Evolutionary conservation across 2,888 invertebrate species (phyloP).

Genomic region (Volucella bombylans): DNA sequence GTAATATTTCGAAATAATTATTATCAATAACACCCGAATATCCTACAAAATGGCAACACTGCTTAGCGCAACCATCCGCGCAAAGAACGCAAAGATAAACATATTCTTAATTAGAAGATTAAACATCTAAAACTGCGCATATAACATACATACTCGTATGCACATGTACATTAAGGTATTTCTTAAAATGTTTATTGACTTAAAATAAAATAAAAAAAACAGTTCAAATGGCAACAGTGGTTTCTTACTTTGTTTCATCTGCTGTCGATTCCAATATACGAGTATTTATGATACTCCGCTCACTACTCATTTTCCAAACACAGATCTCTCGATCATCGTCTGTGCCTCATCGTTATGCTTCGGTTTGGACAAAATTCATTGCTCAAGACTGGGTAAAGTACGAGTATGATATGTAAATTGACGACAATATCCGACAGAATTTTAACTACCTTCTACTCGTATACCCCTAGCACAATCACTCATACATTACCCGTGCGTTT

Average conservation of each 20-base stretch:
- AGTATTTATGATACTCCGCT: constrained; percentile 1
- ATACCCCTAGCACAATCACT: neutral
- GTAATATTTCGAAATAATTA: too few relatives aligned
- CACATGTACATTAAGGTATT: too few relatives aligned
- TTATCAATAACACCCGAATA: too few relatives aligned
- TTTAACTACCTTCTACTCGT: neutral
- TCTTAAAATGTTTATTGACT: too few relatives aligned
- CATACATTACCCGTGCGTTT: constrained; percentile 53
- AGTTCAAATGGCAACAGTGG: neutral
- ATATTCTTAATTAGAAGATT: too few relatives aligned
- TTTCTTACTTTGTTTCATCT: constrained; percentile 42
- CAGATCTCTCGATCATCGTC: constrained; percentile 6
- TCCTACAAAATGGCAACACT: too few relatives aligned
- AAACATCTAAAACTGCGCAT: too few relatives aligned
- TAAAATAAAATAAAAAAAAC: too few relatives aligned
- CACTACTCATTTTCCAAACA: constrained; percentile 53
- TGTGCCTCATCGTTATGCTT: constrained; percentile 26
- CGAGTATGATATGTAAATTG: constrained; percentile 33
- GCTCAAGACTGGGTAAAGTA: constrained; percentile 43
- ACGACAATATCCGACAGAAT: constrained; percentile 63
- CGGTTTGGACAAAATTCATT: constrained; percentile 36
- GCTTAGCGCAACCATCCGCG: too few relatives aligned
- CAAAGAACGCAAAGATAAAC: too few relatives aligned
- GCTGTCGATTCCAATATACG: neutral
- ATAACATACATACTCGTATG: too few relatives aligned